Base-by-base conservation (phyloP, 64 coral and sea anemone species). In the Stichodactyla helianthus region DNA sequence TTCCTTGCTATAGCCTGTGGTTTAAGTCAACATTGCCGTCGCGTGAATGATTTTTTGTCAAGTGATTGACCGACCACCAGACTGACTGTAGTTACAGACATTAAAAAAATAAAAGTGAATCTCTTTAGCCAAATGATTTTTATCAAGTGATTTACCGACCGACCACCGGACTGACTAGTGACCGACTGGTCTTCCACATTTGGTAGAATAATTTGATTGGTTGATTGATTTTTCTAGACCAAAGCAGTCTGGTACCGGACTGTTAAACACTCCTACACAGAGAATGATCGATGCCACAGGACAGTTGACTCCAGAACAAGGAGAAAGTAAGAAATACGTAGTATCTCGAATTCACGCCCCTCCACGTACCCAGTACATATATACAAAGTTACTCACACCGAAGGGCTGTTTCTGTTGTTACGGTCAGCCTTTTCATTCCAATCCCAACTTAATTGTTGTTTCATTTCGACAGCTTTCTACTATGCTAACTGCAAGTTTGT, bases 401-500 rank as follows among this genome's bases (percentile, higher is more conserved):
- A 44, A 44, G 35, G 35, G 35, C 35, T 44, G 35, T 44, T 44
- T 44, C 35, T 44, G 35, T 44, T 44, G 2, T 44, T 44, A 44
- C 35, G 35, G 35, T 44, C 35, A 44, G 35, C 35, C 35, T 44
- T 44, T 44, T 44, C 35, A 44, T 44, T 3, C 35, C 35, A 44
- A 65, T 65, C 19, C 19, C 35, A 44, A 20, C 20, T 19, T 65
- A 20, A n/a, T 74, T 74, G 7, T 74, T 9, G 25, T 74, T 19
- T 26, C 4, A 8, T 26, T 74, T 17, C 52, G 10, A 28, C 88
- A 99, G 97, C 97, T 51, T 99, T 95, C 82, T 99, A 92, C 91
- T 99, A 99, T 85, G 93, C 90, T 14, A 89, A 99, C 44, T 88
- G 85, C 59, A 99, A 90, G 65, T 99, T 99, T 82, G 91, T 99